Percentiles rank a stretch among this genome's conserved stretches.
These are phyloP conservation scores for Syndactyla subalaris DNA, from an alignment of 2,797 vertebrate species.

Conservation along the genomic window DNA sequence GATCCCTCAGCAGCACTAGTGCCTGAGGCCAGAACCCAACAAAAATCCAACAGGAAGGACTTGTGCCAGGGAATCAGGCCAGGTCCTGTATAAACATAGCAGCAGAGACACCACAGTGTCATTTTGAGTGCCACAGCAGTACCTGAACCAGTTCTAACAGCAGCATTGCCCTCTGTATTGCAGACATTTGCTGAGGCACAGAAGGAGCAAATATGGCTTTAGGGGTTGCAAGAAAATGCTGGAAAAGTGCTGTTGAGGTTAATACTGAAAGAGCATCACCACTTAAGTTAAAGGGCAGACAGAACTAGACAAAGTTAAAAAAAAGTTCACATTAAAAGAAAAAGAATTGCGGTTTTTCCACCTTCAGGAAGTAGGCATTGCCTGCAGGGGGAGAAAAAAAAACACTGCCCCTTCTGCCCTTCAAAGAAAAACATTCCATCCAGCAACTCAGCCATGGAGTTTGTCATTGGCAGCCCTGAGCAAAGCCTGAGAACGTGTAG, in stretches of 20 bases:
- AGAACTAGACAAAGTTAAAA: neutral
- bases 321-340: neutral
- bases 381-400: neutral
- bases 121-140: neutral
- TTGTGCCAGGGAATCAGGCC: neutral
- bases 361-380: neutral
- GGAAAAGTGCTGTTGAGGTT: neutral
- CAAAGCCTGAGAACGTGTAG: conserved; percentile 8
- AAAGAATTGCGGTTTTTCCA: neutral
- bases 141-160: neutral
- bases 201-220: conserved; percentile 68
- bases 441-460: neutral
- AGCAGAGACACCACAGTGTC: conserved; percentile 37
- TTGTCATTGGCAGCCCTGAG: conserved; percentile 39
- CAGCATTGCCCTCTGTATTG: conserved; percentile 39
- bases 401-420: neutral
- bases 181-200: conserved; percentile 15
- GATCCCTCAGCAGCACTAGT: neutral
- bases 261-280: neutral
- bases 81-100: conserved; percentile 43
- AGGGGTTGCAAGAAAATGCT: conserved; percentile 5
- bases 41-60: neutral
- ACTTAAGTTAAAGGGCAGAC: neutral
- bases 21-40: neutral
- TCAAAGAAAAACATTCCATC: neutral